Evolutionary conservation across 1,140 invertebrate species (phyloP), one percentile per base, ranked within the genome.

Genomic region (Euura saliciscinereae): DNA sequence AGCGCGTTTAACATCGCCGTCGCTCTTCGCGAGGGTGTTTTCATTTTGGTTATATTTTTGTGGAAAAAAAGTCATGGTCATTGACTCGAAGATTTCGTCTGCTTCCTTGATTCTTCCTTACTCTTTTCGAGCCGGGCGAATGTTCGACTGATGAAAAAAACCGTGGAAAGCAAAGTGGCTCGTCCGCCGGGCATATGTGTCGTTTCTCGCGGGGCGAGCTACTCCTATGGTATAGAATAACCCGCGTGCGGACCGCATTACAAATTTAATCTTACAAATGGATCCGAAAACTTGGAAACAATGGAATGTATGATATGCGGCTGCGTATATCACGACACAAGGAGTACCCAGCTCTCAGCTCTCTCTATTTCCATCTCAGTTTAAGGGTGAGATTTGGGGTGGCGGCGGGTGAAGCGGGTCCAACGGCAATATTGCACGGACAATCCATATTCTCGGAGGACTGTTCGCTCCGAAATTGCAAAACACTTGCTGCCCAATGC

Each of bases 261-360:
- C 86, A 88, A 88, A 88, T 88, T 88, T 88, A 88, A 88, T 88
- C 86, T 88, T 88, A 88, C 86, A 88, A 88, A 88, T 88, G 86
- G 86, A 88, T 87, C 84, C 83, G 86, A 88, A 88, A 88, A 87
- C 86, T 88, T 88, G 85, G 86, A 88, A 88, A 87, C 86, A 87
- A 88, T 88, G 83, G 85, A 87, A 87, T 87, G 86, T 86, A 87
- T 86, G 85, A 87, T 84, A 85, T 87, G 85, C 83, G 84, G 84
- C 83, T 79, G 80, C 81, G 82, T 86, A 86, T 84, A 87, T 86
- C 84, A 86, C 78, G 77, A 77, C 70, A 28, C 51, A 59, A 59
- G 51, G 51, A 28, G 28, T 28, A 28, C 28, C n/a, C 51, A 59
- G 28, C 51, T 59, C 51, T 59, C 51, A n/a, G 8, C 28, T 28